A percentile compares a stretch with the other conserved stretches of the same genome.
These are phyloP conservation scores for Chlorospingus semifuscus DNA, from an alignment of 2,797 vertebrate genomes.

Conservation along the genomic window DNA sequence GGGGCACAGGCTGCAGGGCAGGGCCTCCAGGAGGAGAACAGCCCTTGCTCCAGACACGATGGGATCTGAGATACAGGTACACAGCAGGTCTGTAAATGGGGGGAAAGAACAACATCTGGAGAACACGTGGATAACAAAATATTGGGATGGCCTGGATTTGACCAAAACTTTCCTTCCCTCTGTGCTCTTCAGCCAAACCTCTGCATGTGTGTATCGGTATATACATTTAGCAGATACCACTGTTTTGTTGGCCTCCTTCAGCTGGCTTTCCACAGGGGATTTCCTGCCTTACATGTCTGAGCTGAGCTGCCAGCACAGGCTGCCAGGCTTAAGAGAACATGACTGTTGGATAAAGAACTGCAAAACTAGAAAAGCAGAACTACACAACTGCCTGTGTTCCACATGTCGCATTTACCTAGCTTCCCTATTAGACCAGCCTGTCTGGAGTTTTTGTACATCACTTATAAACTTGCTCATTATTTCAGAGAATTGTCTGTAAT, in stretches of 20 bases:
- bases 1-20: neutral
- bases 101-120: neutral
- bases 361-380: neutral
- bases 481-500: neutral
- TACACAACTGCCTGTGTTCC: neutral
- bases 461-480: neutral
- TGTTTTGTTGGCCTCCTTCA: neutral
- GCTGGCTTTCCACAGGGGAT: neutral
- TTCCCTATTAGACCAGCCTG: neutral
- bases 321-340: neutral
- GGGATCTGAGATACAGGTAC: neutral
- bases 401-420: neutral
- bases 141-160: neutral
- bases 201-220: accelerated
- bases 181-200: neutral
- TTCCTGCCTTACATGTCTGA: neutral
- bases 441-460: neutral
- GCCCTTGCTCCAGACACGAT: neutral
- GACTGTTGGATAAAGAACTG: neutral
- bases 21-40: neutral
- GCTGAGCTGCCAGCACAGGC: neutral
- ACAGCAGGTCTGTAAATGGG: neutral
- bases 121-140: neutral
- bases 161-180: neutral
- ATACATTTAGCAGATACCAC: accelerated